A percentile compares a stretch with the other conserved stretches of the same genome.
Conservation (phyloP, 2,888 invertebrate genomes). For the Habroteleia sp. region DNA sequence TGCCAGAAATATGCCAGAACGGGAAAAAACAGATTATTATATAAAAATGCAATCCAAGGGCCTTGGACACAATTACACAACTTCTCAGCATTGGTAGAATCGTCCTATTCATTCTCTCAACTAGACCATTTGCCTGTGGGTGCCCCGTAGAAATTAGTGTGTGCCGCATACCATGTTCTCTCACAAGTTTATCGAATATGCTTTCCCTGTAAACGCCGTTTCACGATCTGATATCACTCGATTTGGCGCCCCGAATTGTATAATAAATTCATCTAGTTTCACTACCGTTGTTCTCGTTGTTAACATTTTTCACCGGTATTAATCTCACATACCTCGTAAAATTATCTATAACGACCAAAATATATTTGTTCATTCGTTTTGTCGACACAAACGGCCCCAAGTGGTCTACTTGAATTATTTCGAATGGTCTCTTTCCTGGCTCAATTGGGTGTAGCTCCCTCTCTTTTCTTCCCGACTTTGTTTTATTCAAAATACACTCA, state of each 20-base stretch:
- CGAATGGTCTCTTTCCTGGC: slow-evolving; percentile 55
- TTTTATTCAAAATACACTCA: no score
- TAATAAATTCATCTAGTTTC: slow-evolving; percentile 51
- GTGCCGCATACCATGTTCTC: no score
- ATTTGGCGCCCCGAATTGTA: slow-evolving; percentile 55
- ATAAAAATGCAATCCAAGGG: no score
- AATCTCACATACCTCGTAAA: slow-evolving; percentile 57
- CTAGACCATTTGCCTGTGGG: no score
- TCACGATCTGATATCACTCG: slow-evolving; percentile 65
- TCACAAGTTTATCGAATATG: no score
- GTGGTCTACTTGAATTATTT: slow-evolving; percentile 62
- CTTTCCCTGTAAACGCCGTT: slow-evolving; percentile 17
- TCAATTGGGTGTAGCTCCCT: slow-evolving; percentile 53
- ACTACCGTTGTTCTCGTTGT: slow-evolving; percentile 14
- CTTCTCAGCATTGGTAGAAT: no score
- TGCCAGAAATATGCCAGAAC: no score
- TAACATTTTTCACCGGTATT: slow-evolving; percentile 26
- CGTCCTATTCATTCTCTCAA: no score
- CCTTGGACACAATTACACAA: no score
- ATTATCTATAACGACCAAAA: slow-evolving; percentile 61
- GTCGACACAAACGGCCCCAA: slow-evolving; percentile 62
- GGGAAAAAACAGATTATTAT: no score
- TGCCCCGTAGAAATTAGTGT: no score
- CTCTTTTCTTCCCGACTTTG: background rate
- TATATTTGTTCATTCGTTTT: slow-evolving; percentile 35